Percentiles rank a stretch among this genome's conserved stretches.
Conservation (phyloP, 2,797 vertebrate genomes). For the Emydoidea blandingii region DNA sequence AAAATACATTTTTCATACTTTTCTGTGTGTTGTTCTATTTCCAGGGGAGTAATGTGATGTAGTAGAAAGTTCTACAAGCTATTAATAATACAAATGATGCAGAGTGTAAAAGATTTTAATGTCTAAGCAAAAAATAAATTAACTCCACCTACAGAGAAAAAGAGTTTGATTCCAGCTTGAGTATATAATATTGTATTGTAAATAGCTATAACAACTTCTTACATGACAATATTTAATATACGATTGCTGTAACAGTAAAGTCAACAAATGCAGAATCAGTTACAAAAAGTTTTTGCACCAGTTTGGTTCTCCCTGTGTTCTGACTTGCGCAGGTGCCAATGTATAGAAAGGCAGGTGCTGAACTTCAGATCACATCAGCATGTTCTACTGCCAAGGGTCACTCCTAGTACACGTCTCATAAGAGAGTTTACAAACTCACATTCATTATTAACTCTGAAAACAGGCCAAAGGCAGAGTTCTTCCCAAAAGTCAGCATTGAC, state of each 20-base stretch:
- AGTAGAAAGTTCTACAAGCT: slow-evolving; percentile 48
- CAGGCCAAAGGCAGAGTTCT: neutral
- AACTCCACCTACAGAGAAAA: neutral
- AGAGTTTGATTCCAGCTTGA: slow-evolving; percentile 6
- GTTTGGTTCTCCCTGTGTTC: neutral
- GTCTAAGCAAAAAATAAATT: slow-evolving; percentile 39
- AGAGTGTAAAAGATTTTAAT: slow-evolving; percentile 46
- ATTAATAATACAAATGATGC: slow-evolving; percentile 57
- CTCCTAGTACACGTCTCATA: neutral
- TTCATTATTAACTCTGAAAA: neutral
- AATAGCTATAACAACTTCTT: slow-evolving; percentile 51
- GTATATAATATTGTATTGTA: neutral
- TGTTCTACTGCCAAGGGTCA: neutral
- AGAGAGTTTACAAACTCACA: neutral
- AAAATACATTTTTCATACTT: slow-evolving; percentile 61
- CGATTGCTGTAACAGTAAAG: slow-evolving; percentile 37
- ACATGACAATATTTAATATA: slow-evolving; percentile 7
- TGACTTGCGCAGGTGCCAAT: neutral
- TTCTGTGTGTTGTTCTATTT: slow-evolving; percentile 65
- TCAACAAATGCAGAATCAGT: neutral
- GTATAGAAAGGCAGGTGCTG: neutral
- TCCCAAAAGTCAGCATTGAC: neutral
- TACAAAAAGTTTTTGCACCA: neutral
- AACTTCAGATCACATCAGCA: neutral
- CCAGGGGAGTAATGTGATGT: slow-evolving; percentile 43